Evolutionary conservation across 2,113 vertebrate genomes (phyloP).

Genomic region (Galbula dea): DNA sequence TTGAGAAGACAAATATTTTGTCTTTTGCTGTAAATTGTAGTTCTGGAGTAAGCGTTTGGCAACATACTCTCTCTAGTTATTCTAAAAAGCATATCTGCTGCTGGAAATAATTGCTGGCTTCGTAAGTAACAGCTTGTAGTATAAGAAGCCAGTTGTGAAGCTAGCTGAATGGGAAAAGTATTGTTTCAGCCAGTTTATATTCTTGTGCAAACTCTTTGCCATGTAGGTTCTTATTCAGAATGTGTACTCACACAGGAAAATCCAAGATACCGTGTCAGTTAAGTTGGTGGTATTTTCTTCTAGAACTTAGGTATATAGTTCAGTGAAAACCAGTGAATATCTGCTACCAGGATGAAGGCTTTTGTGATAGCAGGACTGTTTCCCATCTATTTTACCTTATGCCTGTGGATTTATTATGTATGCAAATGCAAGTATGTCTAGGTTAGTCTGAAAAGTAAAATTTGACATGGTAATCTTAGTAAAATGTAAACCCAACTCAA

Average conservation of each 20-base stretch:
- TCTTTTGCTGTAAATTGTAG: not conserved
- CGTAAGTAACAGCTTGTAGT: not conserved
- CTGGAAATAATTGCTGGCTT: not conserved
- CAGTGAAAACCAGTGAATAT: not conserved
- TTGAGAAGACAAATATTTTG: not conserved
- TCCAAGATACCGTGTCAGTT: not conserved
- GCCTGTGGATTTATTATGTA: not conserved
- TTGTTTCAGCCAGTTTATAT: not conserved
- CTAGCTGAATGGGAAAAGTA: not conserved
- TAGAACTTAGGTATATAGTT: not conserved
- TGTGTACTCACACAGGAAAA: not conserved
- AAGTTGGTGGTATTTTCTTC: not conserved
- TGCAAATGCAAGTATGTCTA: rapidly evolving
- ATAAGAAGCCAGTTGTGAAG: not conserved
- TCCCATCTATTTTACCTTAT: not conserved
- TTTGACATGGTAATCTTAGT: not conserved
- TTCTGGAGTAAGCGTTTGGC: not conserved
- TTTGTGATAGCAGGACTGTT: not conserved
- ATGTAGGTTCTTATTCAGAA: not conserved
- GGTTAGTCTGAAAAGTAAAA: not conserved
- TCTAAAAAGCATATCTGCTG: not conserved
- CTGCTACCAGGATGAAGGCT: not conserved
- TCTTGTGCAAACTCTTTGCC: not conserved
- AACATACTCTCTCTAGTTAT: not conserved
- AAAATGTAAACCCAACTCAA: not conserved